These are phyloP conservation scores for Ochotona curzoniae DNA, from an alignment of 2,113 vertebrate species.

Conservation along the genomic window DNA sequence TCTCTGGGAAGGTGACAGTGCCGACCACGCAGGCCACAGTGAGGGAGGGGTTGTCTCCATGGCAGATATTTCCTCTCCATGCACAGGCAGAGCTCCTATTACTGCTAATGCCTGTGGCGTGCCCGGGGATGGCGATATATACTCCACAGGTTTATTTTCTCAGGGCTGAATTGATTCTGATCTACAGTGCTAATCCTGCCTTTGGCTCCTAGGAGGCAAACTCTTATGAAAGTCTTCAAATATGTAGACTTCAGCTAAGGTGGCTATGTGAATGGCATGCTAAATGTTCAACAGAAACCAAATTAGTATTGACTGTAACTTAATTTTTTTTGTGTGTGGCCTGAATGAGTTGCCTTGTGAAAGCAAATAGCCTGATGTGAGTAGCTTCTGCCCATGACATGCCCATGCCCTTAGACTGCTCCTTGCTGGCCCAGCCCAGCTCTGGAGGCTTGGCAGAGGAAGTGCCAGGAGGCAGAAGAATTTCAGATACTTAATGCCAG, in stretches of 20 bases:
- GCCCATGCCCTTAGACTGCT: too few species aligned
- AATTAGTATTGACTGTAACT: slow-evolving; percentile 6
- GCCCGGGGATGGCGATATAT: slow-evolving; percentile 63
- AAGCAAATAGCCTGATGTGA: neutral
- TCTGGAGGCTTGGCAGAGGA: neutral
- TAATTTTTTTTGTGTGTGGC: neutral
- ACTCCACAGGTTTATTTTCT: slow-evolving; percentile 68
- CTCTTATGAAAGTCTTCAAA: slow-evolving; percentile 48
- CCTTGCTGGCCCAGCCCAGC: neutral
- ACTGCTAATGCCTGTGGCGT: slow-evolving; percentile 76
- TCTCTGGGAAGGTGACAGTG: slow-evolving; percentile 52
- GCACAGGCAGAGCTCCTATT: slow-evolving; percentile 72
- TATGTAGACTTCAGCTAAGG: neutral
- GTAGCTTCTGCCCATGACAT: neutral
- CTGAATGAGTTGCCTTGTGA: slow-evolving; percentile 8
- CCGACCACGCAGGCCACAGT: neutral
- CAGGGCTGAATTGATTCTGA: slow-evolving; percentile 74
- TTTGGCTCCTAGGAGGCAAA: slow-evolving; percentile 61
- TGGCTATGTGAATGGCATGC: slow-evolving; percentile 48
- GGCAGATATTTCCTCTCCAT: slow-evolving; percentile 66
- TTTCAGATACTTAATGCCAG: slow-evolving; percentile 35
- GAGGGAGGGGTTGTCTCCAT: neutral
- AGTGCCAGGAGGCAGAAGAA: neutral
- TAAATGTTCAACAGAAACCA: slow-evolving; percentile 59
- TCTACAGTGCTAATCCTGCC: slow-evolving; percentile 65